Percentiles rank a stretch among this genome's conserved stretches.
phyloP scores from a whole-genome alignment of 2,797 vertebrate species.

The Hypotaenidia okinawae region DNA sequence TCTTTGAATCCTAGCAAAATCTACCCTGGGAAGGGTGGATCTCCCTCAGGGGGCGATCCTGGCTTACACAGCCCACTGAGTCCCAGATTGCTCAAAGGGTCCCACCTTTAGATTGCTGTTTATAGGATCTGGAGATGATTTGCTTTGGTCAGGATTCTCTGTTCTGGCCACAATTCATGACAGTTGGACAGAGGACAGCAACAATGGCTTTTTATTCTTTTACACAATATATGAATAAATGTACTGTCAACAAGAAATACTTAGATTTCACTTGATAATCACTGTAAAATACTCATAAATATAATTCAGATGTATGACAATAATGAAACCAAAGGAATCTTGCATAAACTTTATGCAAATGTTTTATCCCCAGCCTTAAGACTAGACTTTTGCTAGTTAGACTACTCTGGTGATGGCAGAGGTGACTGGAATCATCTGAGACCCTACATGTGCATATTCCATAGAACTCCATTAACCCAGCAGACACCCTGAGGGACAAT shows the following conservation, averaged over 20 bases:
- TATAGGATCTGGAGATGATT: no score
- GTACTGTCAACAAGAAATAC: not conserved
- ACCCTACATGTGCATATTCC: not conserved
- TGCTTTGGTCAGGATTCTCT: no score
- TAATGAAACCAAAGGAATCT: not conserved
- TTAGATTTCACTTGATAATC: not conserved
- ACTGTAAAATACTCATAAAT: not conserved
- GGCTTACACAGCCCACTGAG: no score
- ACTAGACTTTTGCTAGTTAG: not conserved
- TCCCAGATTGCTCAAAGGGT: no score
- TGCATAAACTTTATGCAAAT: not conserved
- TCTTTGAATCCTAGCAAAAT: no score
- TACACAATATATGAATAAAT: not conserved
- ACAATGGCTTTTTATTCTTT: not conserved
- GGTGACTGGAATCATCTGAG: not conserved
- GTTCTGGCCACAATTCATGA: no score
- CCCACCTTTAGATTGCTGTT: no score
- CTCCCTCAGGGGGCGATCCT: no score
- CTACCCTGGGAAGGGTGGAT: no score
- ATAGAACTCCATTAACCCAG: not conserved
- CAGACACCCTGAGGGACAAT: not conserved
- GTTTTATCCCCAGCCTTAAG: not conserved
- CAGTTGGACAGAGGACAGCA: not conserved
- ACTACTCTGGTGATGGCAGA: not conserved
- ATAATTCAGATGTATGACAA: not conserved